A percentile compares a stretch with the other conserved stretches of the same genome.
phyloP scores from a whole-genome alignment of 2,113 vertebrate genomes.

The Rhinogobius similis region DNA sequence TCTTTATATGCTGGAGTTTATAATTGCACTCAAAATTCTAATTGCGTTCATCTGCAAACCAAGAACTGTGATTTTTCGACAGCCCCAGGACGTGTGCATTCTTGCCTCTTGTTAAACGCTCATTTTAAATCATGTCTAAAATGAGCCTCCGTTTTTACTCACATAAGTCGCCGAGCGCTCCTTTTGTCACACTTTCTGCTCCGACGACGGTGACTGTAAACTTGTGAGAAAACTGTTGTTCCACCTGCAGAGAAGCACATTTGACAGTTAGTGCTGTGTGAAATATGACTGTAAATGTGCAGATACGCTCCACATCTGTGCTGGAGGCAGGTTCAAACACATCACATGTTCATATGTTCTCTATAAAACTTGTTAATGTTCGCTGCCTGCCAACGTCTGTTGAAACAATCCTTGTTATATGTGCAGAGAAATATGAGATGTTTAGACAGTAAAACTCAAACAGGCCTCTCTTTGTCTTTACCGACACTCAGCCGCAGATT shows the following conservation, averaged over 20 bases:
- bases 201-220: slow-evolving; percentile 86
- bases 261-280: background rate
- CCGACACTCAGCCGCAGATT: background rate
- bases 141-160: slow-evolving; percentile 67
- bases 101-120: background rate
- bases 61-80: no score
- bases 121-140: background rate
- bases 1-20: no score
- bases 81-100: background rate
- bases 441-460: background rate
- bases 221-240: slow-evolving; percentile 93
- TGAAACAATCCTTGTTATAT: slow-evolving; percentile 2
- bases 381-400: slow-evolving; percentile 1
- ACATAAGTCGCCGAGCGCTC: slow-evolving; percentile 92
- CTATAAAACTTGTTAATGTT: background rate
- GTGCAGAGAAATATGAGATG: background rate
- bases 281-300: background rate
- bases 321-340: background rate
- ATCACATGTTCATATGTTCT: slow-evolving; percentile 2
- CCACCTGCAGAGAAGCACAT: slow-evolving; percentile 81
- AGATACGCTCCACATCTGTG: background rate
- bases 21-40: no score
- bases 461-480: background rate
- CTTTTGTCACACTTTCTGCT: slow-evolving; percentile 94
- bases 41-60: no score